These are phyloP conservation scores for Galerucella calmariensis DNA, from an alignment of 2,888 invertebrate species.

Conservation along the genomic window DNA sequence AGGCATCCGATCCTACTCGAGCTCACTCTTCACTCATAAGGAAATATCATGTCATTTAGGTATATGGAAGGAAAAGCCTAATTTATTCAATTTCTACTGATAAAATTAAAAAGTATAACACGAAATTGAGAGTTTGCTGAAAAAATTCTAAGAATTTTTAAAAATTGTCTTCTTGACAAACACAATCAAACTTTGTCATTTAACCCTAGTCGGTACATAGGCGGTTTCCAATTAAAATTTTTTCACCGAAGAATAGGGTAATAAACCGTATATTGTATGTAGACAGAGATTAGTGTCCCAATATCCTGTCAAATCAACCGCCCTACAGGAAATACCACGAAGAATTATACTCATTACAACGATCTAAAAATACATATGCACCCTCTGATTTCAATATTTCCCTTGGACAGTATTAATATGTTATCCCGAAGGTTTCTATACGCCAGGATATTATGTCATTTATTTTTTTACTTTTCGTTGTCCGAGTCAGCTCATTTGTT, in stretches of 20 bases:
- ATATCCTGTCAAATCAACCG: slow-evolving; percentile 61
- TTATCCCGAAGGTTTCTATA: slow-evolving; percentile 59
- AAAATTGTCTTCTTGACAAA: slow-evolving; percentile 19
- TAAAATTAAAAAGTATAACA: too few relatives aligned
- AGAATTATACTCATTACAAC: slow-evolving; percentile 62
- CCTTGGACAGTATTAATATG: slow-evolving; percentile 63
- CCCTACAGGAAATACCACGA: slow-evolving; percentile 60
- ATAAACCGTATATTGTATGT: slow-evolving; percentile 38
- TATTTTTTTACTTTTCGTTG: slow-evolving; percentile 56
- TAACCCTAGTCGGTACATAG: slow-evolving; percentile 21
- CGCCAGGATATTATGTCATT: slow-evolving; percentile 60
- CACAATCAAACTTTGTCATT: slow-evolving; percentile 27
- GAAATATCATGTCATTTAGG: too few relatives aligned
- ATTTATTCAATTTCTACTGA: too few relatives aligned
- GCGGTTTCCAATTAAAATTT: slow-evolving; percentile 36
- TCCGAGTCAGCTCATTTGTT: slow-evolving; percentile 51
- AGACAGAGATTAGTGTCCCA: slow-evolving; percentile 63
- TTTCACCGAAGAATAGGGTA: slow-evolving; percentile 35
- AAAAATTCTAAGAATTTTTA: not conserved
- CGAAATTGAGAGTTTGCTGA: too few relatives aligned
- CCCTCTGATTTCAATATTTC: slow-evolving; percentile 63
- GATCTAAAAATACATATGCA: slow-evolving; percentile 63
- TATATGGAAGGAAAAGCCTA: too few relatives aligned
- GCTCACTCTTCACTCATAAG: too few relatives aligned
- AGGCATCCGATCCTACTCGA: too few relatives aligned